Evolutionary conservation across 2,888 invertebrate species (phyloP).

Genomic region (Lycophotia porphyrea): DNA sequence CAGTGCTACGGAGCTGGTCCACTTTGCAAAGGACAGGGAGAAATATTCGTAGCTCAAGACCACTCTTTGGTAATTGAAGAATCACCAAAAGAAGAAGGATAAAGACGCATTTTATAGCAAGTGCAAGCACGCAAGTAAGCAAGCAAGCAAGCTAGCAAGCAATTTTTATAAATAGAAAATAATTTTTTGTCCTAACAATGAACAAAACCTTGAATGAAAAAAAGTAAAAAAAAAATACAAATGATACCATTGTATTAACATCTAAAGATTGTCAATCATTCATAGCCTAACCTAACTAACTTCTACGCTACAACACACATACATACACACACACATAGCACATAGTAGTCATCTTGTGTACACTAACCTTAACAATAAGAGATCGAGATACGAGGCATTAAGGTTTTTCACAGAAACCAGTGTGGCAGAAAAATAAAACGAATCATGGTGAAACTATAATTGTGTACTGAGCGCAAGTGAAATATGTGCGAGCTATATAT

Average conservation of each 20-base stretch:
- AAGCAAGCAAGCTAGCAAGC: too few relatives aligned
- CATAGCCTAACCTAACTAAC: neutral
- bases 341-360: constrained; percentile 26
- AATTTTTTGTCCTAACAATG: too few relatives aligned
- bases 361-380: constrained; percentile 52
- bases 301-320: neutral
- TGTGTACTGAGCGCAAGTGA: constrained; percentile 59
- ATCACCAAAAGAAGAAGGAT: neutral
- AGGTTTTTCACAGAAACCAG: constrained; percentile 68
- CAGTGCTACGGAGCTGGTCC: neutral
- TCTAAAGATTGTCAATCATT: neutral
- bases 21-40: neutral
- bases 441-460: constrained; percentile 66
- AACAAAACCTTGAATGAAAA: too few relatives aligned
- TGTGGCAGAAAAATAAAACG: constrained; percentile 63
- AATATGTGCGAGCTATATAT: constrained; percentile 39
- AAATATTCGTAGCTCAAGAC: neutral
- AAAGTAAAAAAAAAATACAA: too few relatives aligned
- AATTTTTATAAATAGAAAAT: too few relatives aligned
- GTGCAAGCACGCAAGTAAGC: too few relatives aligned
- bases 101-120: neutral
- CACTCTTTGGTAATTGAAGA: neutral
- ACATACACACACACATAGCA: too few relatives aligned
- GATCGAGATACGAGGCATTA: constrained; percentile 62
- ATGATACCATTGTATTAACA: neutral